These are phyloP conservation scores for Megalonaias nervosa DNA, from an alignment of 1,140 invertebrate species.

Conservation along the genomic window DNA sequence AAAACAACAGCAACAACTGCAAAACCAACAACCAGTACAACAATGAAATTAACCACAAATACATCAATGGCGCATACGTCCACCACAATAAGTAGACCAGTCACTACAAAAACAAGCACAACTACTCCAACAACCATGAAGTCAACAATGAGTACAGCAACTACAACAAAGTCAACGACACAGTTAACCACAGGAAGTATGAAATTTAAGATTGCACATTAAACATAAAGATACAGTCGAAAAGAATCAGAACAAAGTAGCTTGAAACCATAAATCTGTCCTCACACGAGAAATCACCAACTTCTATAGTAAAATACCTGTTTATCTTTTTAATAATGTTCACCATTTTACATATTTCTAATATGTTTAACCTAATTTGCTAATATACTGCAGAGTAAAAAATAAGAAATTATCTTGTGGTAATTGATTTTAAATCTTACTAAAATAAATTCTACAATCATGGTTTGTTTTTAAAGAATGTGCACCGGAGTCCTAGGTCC, in stretches of 20 bases:
- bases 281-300: not conserved
- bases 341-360: too few relatives aligned
- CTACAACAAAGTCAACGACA: slow-evolving; percentile 6
- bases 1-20: not conserved
- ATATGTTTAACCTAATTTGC: too few relatives aligned
- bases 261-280: not conserved
- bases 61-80: not conserved
- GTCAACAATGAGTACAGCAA: not conserved
- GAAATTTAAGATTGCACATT: not conserved
- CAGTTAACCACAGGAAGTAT: slow-evolving; percentile 9
- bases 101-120: slow-evolving; percentile 5
- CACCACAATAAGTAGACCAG: not conserved
- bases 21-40: not conserved
- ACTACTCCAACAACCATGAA: slow-evolving; percentile 16
- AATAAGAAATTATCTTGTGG: too few relatives aligned
- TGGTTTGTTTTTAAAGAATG: too few relatives aligned
- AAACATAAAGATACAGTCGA: slow-evolving; percentile 2
- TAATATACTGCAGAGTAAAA: too few relatives aligned
- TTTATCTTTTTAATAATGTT: too few relatives aligned
- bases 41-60: not conserved
- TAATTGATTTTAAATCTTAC: too few relatives aligned
- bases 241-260: slow-evolving; percentile 8
- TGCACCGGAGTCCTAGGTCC: too few relatives aligned
- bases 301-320: too few relatives aligned
- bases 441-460: too few relatives aligned